Percentiles rank a stretch among this genome's conserved stretches.
phyloP scores from a whole-genome alignment of 2,888 invertebrate genomes.

The Nymphalis urticae region DNA sequence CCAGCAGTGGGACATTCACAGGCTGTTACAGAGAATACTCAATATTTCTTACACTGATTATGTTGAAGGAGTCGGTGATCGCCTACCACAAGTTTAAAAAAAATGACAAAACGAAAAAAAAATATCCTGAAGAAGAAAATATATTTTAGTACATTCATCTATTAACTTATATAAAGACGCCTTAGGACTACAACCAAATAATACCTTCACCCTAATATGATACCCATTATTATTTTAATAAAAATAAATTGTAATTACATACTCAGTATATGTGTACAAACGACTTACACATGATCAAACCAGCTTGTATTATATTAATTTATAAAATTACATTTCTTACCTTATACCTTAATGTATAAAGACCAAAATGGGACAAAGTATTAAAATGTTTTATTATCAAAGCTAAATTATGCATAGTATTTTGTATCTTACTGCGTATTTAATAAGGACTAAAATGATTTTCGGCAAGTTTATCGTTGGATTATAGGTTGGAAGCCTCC shows the following conservation, averaged over 20 bases:
- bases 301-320: conserved; percentile 3
- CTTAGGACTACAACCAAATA: too few species aligned
- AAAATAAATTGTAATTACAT: not conserved
- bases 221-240: not conserved
- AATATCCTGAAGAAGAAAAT: too few species aligned
- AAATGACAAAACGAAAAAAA: too few species aligned
- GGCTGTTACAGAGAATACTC: too few species aligned
- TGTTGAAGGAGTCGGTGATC: too few species aligned
- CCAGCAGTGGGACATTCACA: too few species aligned
- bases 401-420: not conserved
- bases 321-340: conserved; percentile 1
- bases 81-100: too few species aligned
- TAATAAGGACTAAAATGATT: not conserved
- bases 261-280: not conserved
- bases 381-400: conserved; percentile 7
- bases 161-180: not conserved
- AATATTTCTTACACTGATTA: too few species aligned
- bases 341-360: conserved; percentile 3
- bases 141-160: too few species aligned
- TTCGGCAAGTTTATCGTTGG: conserved; percentile 9
- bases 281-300: conserved; percentile 3
- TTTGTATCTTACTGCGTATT: not conserved
- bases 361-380: not conserved
- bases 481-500: conserved; percentile 26
- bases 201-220: too few species aligned